Percentiles rank a stretch among this genome's conserved stretches.
phyloP scores from a whole-genome alignment of 1,140 invertebrate genomes.

The Calosoma granatense region DNA sequence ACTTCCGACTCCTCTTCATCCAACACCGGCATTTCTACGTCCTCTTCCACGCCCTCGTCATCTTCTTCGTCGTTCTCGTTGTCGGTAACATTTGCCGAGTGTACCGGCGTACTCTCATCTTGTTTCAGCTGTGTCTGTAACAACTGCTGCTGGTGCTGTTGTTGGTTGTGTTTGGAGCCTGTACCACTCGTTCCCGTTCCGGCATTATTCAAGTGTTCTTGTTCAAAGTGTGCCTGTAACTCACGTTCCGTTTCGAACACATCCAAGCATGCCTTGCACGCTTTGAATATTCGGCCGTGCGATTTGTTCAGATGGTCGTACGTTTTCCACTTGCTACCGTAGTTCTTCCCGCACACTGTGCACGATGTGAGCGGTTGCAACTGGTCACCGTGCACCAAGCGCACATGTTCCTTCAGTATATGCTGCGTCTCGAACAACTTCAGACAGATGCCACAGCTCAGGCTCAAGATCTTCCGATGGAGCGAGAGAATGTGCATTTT shows the following conservation, averaged over 20 bases:
- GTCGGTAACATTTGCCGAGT: constrained; percentile 11
- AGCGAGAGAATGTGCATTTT: constrained; percentile 48
- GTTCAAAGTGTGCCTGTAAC: constrained; percentile 39
- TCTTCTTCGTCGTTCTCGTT: constrained; percentile 8
- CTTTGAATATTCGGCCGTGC: constrained; percentile 46
- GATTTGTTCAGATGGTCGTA: constrained; percentile 51
- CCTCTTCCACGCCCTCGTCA: constrained; percentile 17
- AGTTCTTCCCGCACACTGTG: constrained; percentile 49
- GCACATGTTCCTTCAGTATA: constrained; percentile 45
- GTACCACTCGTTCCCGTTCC: not conserved
- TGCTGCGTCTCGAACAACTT: constrained; percentile 45
- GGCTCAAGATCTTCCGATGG: constrained; percentile 44
- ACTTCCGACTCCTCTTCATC: not conserved
- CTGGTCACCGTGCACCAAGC: constrained; percentile 38
- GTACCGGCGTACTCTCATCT: not conserved
- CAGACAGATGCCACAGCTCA: constrained; percentile 48
- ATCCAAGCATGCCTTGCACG: constrained; percentile 47
- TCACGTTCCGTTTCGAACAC: constrained; percentile 43
- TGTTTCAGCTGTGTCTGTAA: constrained; percentile 10
- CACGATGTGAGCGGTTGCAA: constrained; percentile 44
- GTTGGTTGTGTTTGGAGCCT: not conserved
- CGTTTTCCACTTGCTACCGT: constrained; percentile 49
- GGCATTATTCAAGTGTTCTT: constrained; percentile 28
- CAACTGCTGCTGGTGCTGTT: constrained; percentile 5
- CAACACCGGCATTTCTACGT: no score